Percentiles rank a stretch among this genome's conserved stretches.
Evolutionary conservation across 2,888 invertebrate species (phyloP).

Genomic region (Aproaerema taeniolella): DNA sequence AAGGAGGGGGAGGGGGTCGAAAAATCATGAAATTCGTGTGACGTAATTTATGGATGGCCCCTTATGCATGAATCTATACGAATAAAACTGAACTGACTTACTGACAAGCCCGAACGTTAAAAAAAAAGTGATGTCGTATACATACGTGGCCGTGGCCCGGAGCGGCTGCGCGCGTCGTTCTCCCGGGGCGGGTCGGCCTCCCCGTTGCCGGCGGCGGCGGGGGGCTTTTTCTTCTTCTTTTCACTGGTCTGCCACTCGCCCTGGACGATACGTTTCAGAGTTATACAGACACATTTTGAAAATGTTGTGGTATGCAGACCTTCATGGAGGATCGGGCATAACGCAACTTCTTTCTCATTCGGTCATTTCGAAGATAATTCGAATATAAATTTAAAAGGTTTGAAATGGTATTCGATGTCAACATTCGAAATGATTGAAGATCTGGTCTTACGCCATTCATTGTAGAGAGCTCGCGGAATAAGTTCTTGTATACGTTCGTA

Average conservation of each 20-base stretch:
- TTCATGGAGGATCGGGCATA: no score
- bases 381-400: not conserved
- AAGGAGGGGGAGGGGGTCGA: not conserved
- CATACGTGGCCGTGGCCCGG: slow-evolving; percentile 45
- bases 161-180: slow-evolving; percentile 30
- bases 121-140: not conserved
- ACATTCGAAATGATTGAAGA: no score
- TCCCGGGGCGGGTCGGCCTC: slow-evolving; percentile 50
- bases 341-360: no score
- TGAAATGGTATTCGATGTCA: no score
- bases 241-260: slow-evolving; percentile 91
- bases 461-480: no score
- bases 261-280: no score
- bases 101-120: not conserved
- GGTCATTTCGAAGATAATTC: no score
- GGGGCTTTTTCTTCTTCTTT: slow-evolving; percentile 91
- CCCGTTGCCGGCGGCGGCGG: slow-evolving; percentile 71
- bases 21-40: not conserved
- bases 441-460: no score
- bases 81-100: no score
- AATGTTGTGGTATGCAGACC: not conserved
- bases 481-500: no score
- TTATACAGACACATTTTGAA: no score
- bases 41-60: not conserved
- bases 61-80: no score